These are phyloP conservation scores for Megathymus violae DNA, from an alignment of 1,140 invertebrate species.

Conservation along the genomic window DNA sequence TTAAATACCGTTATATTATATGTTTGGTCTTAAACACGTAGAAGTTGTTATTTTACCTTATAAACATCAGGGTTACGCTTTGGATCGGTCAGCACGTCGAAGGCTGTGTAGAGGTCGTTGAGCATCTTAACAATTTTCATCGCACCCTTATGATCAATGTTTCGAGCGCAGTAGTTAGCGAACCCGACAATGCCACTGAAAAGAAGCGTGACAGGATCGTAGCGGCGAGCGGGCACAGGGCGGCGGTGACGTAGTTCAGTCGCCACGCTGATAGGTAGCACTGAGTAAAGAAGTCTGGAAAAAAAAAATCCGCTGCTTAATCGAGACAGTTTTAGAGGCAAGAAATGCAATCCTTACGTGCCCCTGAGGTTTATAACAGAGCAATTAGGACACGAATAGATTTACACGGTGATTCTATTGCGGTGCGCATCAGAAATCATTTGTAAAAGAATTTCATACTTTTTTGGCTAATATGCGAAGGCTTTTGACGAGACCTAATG, in stretches of 20 bases:
- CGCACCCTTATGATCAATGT: slow-evolving; percentile 93
- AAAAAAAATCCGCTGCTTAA: too few species aligned
- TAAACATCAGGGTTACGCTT: slow-evolving; percentile 96
- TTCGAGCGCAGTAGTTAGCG: slow-evolving; percentile 92
- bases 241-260: slow-evolving; percentile 95
- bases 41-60: slow-evolving; percentile 91
- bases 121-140: slow-evolving; percentile 97
- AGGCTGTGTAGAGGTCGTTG: slow-evolving; percentile 95
- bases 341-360: too few species aligned
- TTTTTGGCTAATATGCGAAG: too few species aligned
- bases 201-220: slow-evolving; percentile 94
- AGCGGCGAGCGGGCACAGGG: slow-evolving; percentile 93
- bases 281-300: slow-evolving; percentile 94
- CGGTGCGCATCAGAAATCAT: too few species aligned
- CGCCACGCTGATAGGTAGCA: slow-evolving; percentile 96
- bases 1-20: too few species aligned
- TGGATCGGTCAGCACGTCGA: slow-evolving; percentile 95
- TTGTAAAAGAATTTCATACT: too few species aligned
- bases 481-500: too few species aligned
- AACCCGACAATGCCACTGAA: slow-evolving; percentile 98
- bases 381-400: too few species aligned
- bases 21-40: too few species aligned
- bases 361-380: too few species aligned
- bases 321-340: too few species aligned
- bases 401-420: too few species aligned